These are phyloP conservation scores for Willowsia nigromaculata DNA, from an alignment of 2,888 invertebrate genomes.

Conservation along the genomic window DNA sequence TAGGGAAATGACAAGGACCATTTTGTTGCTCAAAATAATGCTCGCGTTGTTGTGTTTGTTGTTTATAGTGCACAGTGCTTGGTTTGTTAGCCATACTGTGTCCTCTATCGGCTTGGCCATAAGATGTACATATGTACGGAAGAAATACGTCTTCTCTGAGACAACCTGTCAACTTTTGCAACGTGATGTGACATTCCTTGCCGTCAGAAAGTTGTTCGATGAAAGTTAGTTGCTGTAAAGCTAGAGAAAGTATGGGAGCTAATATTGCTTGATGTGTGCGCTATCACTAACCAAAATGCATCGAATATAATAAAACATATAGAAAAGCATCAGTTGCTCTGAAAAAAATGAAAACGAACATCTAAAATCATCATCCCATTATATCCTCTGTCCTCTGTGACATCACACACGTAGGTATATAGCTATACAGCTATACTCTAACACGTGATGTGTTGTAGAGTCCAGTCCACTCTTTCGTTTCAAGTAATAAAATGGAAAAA, in stretches of 20 bases:
- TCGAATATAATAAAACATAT: neutral
- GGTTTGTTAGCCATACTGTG: too few species aligned
- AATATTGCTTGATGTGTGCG: neutral
- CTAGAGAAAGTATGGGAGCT: neutral
- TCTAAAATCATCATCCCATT: neutral
- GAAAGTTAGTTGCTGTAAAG: slow-evolving; percentile 18
- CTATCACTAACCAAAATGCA: neutral
- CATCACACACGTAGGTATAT: neutral
- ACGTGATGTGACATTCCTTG: slow-evolving; percentile 68
- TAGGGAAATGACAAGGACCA: slow-evolving; percentile 62
- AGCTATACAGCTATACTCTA: neutral
- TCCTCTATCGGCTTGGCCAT: neutral
- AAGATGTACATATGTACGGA: slow-evolving; percentile 22
- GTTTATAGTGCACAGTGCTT: neutral
- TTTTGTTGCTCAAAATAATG: slow-evolving; percentile 10
- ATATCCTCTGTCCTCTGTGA: neutral
- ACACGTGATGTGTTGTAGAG: neutral
- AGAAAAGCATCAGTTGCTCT: neutral
- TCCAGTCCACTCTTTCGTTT: neutral
- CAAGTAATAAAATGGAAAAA: neutral
- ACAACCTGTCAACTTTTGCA: slow-evolving; percentile 68
- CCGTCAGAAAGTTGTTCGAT: slow-evolving; percentile 57
- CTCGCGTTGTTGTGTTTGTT: neutral
- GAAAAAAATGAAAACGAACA: neutral
- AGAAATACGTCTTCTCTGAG: slow-evolving; percentile 65